phyloP scores from a whole-genome alignment of 2,113 vertebrate genomes.

The Ptychochromis oligacanthus region DNA sequence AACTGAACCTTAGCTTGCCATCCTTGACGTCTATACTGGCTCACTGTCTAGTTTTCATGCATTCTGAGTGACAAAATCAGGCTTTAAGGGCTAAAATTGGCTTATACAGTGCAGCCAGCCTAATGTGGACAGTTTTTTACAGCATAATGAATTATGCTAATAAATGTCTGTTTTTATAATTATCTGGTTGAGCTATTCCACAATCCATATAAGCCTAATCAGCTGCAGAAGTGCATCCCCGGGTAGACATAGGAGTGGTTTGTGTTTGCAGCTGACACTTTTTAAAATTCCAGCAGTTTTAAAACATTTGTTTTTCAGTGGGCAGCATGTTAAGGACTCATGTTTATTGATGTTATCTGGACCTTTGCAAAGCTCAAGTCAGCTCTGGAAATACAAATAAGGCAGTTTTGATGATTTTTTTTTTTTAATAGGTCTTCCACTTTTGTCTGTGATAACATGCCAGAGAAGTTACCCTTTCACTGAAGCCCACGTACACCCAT shows the following conservation, averaged over 20 bases:
- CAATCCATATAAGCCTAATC: background rate
- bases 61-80: background rate
- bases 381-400: constrained; percentile 8
- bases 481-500: background rate
- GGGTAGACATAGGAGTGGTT: background rate
- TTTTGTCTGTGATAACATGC: constrained; percentile 5
- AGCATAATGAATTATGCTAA: no score
- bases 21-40: background rate
- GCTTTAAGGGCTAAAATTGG: background rate
- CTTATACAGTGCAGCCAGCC: background rate
- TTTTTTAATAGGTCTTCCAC: background rate
- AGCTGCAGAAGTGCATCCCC: background rate
- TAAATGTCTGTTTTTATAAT: no score
- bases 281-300: background rate
- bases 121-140: background rate
- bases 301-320: background rate
- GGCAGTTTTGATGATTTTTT: background rate
- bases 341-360: constrained; percentile 18
- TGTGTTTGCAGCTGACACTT: background rate
- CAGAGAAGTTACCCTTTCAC: constrained; percentile 11
- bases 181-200: background rate
- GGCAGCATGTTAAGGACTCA: background rate
- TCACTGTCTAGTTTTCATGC: background rate
- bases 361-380: constrained; percentile 6
- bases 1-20: background rate